These are phyloP conservation scores for Tichodroma muraria DNA, from an alignment of 2,113 vertebrate genomes.

Conservation along the genomic window DNA sequence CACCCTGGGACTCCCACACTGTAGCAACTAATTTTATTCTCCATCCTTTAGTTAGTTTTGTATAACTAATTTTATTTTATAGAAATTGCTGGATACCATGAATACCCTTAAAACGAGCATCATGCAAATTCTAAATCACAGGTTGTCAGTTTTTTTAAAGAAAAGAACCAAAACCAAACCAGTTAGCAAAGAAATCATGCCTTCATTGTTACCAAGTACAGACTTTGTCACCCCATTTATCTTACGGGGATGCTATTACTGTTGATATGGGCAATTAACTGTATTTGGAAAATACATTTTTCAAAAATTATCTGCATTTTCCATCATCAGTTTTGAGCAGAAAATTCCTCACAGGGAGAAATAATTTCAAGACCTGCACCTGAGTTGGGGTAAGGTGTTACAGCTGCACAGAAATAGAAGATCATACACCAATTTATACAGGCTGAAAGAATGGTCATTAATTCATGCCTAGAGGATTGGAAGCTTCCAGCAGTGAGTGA, in stretches of 20 bases:
- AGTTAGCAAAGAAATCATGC: neutral
- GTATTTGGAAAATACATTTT: neutral
- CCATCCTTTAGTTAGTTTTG: too few relatives aligned
- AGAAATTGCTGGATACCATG: neutral
- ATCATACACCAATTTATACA: accelerated
- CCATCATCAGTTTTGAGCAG: neutral
- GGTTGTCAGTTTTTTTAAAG: neutral
- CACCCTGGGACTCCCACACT: neutral
- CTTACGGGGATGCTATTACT: neutral
- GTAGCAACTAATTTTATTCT: neutral
- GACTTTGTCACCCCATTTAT: neutral
- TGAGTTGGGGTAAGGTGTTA: neutral
- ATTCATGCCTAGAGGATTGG: neutral
- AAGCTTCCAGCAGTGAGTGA: neutral
- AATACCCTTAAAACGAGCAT: neutral
- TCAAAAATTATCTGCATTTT: neutral
- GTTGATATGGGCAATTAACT: neutral
- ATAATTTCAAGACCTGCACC: neutral
- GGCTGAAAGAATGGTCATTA: neutral
- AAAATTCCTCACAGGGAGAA: neutral
- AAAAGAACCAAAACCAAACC: neutral
- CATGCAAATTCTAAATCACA: neutral
- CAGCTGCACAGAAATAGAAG: neutral
- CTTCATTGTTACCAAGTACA: neutral
- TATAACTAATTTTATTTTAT: neutral